Percentiles rank a stretch among this genome's conserved stretches.
phyloP scores from a whole-genome alignment of 2,888 invertebrate genomes.

The Melipona beecheii region DNA sequence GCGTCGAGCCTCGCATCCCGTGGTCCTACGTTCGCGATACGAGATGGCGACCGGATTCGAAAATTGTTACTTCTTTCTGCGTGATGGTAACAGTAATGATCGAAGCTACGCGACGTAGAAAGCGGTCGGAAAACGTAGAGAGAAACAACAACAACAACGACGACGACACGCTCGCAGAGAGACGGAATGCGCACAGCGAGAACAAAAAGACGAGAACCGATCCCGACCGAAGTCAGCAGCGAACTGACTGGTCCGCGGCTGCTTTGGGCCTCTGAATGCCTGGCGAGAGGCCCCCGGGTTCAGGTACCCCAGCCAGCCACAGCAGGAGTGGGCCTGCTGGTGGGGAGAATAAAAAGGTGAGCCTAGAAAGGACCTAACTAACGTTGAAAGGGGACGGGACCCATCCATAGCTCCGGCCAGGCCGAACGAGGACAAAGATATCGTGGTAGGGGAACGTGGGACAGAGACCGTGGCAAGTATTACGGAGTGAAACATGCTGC shows the following conservation, averaged over 20 bases:
- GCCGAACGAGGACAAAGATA: conserved; percentile 59
- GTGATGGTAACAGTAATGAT: not conserved
- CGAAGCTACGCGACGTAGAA: conserved; percentile 23
- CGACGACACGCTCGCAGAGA: conserved; percentile 3
- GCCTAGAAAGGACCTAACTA: conserved; percentile 83
- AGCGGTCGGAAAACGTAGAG: conserved; percentile 13
- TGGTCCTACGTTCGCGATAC: not conserved
- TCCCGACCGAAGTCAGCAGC: conserved; percentile 82
- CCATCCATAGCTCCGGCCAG: conserved; percentile 71
- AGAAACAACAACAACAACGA: not conserved
- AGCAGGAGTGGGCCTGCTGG: conserved; percentile 52
- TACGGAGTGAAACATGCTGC: conserved; percentile 45
- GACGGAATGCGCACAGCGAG: not conserved
- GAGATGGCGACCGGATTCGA: conserved; percentile 4
- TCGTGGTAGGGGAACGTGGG: conserved; percentile 39
- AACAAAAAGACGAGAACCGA: conserved; percentile 70
- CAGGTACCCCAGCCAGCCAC: conserved; percentile 76
- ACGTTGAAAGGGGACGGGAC: conserved; percentile 79
- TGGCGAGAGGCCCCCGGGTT: conserved; percentile 78
- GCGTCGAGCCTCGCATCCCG: conserved; percentile 30
- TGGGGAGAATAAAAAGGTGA: conserved; percentile 81
- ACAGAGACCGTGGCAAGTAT: conserved; percentile 46
- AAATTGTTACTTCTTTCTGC: not conserved
- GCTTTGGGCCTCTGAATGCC: conserved; percentile 80
- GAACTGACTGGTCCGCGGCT: conserved; percentile 80